Conservation (phyloP, 2,113 vertebrate species). For the Baryphthengus martii region DNA sequence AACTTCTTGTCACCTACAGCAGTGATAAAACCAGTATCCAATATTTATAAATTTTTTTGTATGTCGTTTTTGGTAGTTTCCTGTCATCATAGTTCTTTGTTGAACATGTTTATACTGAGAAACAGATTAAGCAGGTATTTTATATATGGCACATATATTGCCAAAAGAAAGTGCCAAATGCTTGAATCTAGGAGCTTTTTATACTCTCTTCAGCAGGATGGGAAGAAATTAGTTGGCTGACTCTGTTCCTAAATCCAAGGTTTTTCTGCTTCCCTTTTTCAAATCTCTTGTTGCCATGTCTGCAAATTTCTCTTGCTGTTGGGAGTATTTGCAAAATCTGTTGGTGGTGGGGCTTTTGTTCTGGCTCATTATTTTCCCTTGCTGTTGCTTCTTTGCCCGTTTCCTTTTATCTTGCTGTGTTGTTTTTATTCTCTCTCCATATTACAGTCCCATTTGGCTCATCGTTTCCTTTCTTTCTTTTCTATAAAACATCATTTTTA, state of each 20-base stretch:
- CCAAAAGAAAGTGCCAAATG: neutral
- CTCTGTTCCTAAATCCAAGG: neutral
- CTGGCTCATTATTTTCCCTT: constrained; percentile 55
- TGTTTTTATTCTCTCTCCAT: constrained; percentile 42
- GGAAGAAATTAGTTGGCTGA: neutral
- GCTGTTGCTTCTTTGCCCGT: constrained; percentile 35
- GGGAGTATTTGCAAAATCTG: constrained; percentile 1
- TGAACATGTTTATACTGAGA: neutral
- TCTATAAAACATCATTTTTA: constrained; percentile 19
- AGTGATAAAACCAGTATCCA: neutral
- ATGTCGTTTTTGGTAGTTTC: neutral
- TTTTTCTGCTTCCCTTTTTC: neutral
- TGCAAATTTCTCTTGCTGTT: constrained; percentile 22
- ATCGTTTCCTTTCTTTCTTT: constrained; percentile 5
- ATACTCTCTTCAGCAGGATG: neutral
- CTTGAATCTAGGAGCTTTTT: neutral
- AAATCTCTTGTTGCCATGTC: neutral
- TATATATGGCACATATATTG: too few species aligned
- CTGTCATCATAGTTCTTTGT: neutral
- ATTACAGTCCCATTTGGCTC: constrained; percentile 32
- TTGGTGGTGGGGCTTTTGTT: constrained; percentile 47
- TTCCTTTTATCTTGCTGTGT: constrained; percentile 50
- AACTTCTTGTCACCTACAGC: neutral
- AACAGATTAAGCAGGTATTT: neutral
- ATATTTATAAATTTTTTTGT: neutral